Conservation (phyloP, 2,888 invertebrate species). For the Malthinus flaveolus region DNA sequence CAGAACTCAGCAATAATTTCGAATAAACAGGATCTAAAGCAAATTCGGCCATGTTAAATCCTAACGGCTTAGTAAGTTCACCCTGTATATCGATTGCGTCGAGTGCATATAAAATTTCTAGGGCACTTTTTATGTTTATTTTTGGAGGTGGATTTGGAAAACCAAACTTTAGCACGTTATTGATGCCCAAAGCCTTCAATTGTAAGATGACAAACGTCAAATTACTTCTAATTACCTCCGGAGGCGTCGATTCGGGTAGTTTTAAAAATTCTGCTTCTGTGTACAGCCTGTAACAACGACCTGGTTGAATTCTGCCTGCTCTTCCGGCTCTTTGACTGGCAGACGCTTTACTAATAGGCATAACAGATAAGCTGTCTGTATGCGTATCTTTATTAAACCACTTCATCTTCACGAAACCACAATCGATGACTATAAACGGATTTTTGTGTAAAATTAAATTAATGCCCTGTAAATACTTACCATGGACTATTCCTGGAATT, state of each 20-base stretch:
- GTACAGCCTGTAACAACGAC: constrained; percentile 84
- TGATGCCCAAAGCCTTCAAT: constrained; percentile 91
- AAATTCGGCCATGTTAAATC: constrained; percentile 87
- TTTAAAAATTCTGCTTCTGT: constrained; percentile 76
- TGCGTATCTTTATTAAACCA: constrained; percentile 85
- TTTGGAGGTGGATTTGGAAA: constrained; percentile 94
- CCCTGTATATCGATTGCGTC: constrained; percentile 78
- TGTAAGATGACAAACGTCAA: constrained; percentile 84
- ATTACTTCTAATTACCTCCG: constrained; percentile 92
- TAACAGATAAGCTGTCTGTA: constrained; percentile 80
- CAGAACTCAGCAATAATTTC: constrained; percentile 80
- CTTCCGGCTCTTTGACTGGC: constrained; percentile 92
- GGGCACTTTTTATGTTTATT: constrained; percentile 77
- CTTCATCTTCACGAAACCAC: constrained; percentile 93
- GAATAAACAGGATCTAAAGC: constrained; percentile 86
- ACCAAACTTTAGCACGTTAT: constrained; percentile 87
- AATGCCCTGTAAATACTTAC: constrained; percentile 54
- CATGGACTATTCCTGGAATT: constrained; percentile 89
- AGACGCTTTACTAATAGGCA: constrained; percentile 84
- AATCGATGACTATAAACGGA: constrained; percentile 77
- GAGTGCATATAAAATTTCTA: constrained; percentile 88
- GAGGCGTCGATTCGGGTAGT: constrained; percentile 73
- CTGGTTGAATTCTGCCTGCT: constrained; percentile 82
- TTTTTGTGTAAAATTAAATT: too few species aligned
- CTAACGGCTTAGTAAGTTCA: constrained; percentile 75